phyloP scores from a whole-genome alignment of 2,113 vertebrate species.

The Mormyrus lacerda region DNA sequence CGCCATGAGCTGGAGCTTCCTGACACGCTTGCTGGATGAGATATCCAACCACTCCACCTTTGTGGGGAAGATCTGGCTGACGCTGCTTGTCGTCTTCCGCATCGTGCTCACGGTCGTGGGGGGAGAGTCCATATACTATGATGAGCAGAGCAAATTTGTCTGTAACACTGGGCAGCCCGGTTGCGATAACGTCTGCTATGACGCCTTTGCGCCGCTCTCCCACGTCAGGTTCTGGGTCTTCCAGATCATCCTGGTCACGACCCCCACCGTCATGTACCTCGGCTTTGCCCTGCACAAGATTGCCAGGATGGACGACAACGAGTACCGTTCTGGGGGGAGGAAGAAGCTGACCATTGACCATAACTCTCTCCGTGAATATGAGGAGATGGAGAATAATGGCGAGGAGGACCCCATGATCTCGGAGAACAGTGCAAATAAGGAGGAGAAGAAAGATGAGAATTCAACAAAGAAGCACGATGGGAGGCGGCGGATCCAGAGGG shows the following conservation, averaged over 20 bases:
- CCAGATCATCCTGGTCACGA: slow-evolving; percentile 79
- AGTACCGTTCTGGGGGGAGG: slow-evolving; percentile 35
- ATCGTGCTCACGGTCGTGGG: slow-evolving; percentile 80
- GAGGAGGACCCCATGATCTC: slow-evolving; percentile 83
- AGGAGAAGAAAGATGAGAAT: slow-evolving; percentile 37
- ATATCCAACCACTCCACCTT: slow-evolving; percentile 89
- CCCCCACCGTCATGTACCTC: slow-evolving; percentile 75
- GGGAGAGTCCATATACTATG: slow-evolving; percentile 82
- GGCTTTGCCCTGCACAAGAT: slow-evolving; percentile 82
- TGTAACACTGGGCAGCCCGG: slow-evolving; percentile 82
- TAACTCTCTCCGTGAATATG: slow-evolving; percentile 63
- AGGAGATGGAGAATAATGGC: slow-evolving; percentile 70
- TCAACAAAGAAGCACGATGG: slow-evolving; percentile 64
- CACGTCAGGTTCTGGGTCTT: slow-evolving; percentile 84
- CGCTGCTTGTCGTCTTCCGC: slow-evolving; percentile 75
- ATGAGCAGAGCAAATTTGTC: slow-evolving; percentile 81
- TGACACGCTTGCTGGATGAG: slow-evolving; percentile 79
- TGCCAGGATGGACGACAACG: slow-evolving; percentile 53
- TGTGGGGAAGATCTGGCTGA: slow-evolving; percentile 84
- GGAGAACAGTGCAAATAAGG: slow-evolving; percentile 68
- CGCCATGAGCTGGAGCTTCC: slow-evolving; percentile 87
- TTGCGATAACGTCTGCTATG: slow-evolving; percentile 84
- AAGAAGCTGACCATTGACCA: slow-evolving; percentile 56
- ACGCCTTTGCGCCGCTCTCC: slow-evolving; percentile 73
- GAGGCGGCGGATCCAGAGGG: slow-evolving; percentile 69